These are phyloP conservation scores for Pardosa pseudoannulata DNA, from an alignment of 2,888 invertebrate genomes.

Conservation along the genomic window DNA sequence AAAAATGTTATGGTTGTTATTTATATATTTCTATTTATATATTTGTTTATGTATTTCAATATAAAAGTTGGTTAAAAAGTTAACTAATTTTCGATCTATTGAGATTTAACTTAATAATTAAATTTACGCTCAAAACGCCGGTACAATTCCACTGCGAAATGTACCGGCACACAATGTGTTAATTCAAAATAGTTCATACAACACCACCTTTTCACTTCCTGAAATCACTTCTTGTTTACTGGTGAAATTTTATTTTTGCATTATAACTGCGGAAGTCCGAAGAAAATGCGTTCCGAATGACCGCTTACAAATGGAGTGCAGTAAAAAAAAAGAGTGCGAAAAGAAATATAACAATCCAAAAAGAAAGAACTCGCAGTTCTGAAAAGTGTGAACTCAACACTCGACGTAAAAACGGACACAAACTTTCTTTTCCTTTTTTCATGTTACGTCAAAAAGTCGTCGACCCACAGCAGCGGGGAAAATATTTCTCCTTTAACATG, in stretches of 20 bases:
- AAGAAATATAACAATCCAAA: too few species aligned
- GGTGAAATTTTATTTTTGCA: background rate
- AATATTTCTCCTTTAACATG: conserved; percentile 24
- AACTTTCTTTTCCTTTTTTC: conserved; percentile 42
- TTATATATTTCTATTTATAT: too few species aligned
- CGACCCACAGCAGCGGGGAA: conserved; percentile 47
- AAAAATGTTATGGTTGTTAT: too few species aligned
- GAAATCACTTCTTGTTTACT: background rate
- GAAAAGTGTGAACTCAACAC: background rate
- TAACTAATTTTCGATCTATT: too few species aligned
- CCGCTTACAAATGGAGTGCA: conserved; percentile 5
- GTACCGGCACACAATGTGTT: too few species aligned
- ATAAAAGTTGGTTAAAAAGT: too few species aligned
- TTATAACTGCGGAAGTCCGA: conserved; percentile 50
- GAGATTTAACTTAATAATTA: too few species aligned
- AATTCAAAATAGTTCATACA: too few species aligned
- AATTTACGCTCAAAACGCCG: too few species aligned
- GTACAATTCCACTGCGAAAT: too few species aligned
- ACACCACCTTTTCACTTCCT: too few species aligned
- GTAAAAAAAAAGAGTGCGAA: conserved; percentile 11
- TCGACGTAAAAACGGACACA: conserved; percentile 9
- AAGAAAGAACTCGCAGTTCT: background rate
- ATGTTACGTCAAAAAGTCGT: conserved; percentile 38
- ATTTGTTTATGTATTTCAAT: too few species aligned
- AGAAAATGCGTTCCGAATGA: conserved; percentile 53